Evolutionary conservation across 2,113 vertebrate genomes (phyloP).

Genomic region (Gambusia holbrooki): DNA sequence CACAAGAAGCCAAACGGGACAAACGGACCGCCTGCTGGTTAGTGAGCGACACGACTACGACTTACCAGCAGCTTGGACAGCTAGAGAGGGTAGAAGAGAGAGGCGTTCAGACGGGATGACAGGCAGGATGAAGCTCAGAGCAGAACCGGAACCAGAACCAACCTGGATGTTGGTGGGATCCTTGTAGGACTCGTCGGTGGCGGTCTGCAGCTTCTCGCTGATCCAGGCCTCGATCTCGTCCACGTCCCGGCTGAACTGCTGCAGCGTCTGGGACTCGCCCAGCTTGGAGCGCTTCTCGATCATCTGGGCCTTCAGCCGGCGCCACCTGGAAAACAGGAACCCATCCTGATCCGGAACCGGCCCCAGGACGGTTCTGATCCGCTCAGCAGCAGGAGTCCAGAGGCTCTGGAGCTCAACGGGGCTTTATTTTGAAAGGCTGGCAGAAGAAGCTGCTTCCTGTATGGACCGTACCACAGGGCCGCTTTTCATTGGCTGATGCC

Average conservation of each 20-base stretch:
- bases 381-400: no score
- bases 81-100: conserved; percentile 91
- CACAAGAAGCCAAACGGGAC: conserved; percentile 76
- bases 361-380: no score
- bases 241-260: conserved; percentile 98
- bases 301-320: conserved; percentile 95
- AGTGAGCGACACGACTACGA: conserved; percentile 81
- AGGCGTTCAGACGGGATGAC: conserved; percentile 69
- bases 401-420: no score
- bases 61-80: conserved; percentile 99
- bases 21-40: conserved; percentile 75
- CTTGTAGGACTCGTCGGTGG: conserved; percentile 97
- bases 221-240: conserved; percentile 99
- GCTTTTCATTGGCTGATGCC: no score
- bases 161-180: conserved; percentile 99
- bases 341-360: no score
- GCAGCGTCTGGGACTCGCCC: conserved; percentile 97
- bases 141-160: no score
- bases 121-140: background rate
- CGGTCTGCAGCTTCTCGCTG: conserved; percentile 97
- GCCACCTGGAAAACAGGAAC: conserved; percentile 84
- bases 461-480: no score
- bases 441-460: no score
- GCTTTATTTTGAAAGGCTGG: no score
- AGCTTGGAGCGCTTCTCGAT: conserved; percentile 97